These are phyloP conservation scores for Mastigias papua DNA, from an alignment of 30 jellyfish, hydroid and myxozoan genomes.

Conservation along the genomic window DNA sequence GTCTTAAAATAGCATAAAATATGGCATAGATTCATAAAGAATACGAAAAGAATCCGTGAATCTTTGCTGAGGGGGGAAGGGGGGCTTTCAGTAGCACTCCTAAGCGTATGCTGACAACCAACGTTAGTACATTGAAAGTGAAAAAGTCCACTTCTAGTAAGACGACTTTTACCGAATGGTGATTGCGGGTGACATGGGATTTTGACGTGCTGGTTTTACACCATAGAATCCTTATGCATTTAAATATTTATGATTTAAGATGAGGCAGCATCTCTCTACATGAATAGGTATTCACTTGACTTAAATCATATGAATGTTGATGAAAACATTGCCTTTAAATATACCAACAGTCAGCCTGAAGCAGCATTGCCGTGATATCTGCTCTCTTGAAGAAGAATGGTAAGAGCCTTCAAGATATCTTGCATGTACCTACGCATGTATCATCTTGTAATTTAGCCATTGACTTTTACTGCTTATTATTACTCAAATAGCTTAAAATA, in stretches of 20 bases:
- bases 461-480: no score
- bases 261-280: background rate
- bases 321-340: background rate
- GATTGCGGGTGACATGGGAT: background rate
- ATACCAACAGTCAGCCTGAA: background rate
- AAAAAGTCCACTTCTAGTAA: background rate
- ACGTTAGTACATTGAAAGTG: no score
- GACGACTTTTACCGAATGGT: background rate
- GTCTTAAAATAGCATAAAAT: no score
- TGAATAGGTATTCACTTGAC: background rate
- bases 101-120: no score
- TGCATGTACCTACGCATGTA: no score
- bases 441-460: no score
- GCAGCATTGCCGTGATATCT: background rate
- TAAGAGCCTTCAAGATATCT: background rate
- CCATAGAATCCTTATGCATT: background rate
- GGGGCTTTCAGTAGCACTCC: no score
- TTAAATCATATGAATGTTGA: background rate
- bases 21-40: no score
- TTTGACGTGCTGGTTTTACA: background rate
- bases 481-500: no score
- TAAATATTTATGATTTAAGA: background rate
- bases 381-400: background rate
- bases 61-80: no score
- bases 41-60: no score